Evolutionary conservation across 2,888 invertebrate species (phyloP), one percentile per base, ranked within the genome.

Genomic region (Eupithecia pulchellata): DNA sequence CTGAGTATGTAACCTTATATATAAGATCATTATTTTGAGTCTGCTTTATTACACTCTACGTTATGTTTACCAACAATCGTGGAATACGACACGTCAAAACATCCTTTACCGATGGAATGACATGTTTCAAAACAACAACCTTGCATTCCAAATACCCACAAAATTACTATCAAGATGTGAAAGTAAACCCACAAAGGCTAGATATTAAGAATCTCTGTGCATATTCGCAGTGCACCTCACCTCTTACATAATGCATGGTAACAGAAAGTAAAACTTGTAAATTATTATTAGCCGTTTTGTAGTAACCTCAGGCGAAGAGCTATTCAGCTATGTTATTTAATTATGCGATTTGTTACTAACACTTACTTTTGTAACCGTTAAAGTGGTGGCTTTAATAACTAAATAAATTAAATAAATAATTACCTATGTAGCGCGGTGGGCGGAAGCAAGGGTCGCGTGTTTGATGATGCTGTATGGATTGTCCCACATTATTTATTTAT

Each of bases 261-360:
- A 66, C 69, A 64, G 72, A 71, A 69, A 71, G 71, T 69, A 58
- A 69, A 64, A 74, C 68, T 64, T 68, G 55, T 76, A 69, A 52
- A 25, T 52, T 52, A 4, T 52, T 25, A 73, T 73, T 73, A 72
- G 68, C 14, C 36, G 52, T 67, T 75, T 80, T 79, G 75, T 62
- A 61, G 76, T 75, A 71, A 76, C 75, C 69, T 71, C 57, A 27
- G 63, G 77, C 72, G 47, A 8, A 17, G n/a, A 42, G 2, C 42
- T 57, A 14, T 57, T 27, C 27, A 57, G 17, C 27, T 27, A 14
- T 57, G 17, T 27, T 29, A 29, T 57, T 57, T 17, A 17, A 11
- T 9, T 47, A 47, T 25, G 20, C 20, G 0, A 20, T 47, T 47
- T 47, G 47, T 47, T 47, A 47, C 8, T 20, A 20, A 20, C n/a